Evolutionary conservation across 2,797 vertebrate genomes (phyloP).

Genomic region (Chloroceryle amazona): DNA sequence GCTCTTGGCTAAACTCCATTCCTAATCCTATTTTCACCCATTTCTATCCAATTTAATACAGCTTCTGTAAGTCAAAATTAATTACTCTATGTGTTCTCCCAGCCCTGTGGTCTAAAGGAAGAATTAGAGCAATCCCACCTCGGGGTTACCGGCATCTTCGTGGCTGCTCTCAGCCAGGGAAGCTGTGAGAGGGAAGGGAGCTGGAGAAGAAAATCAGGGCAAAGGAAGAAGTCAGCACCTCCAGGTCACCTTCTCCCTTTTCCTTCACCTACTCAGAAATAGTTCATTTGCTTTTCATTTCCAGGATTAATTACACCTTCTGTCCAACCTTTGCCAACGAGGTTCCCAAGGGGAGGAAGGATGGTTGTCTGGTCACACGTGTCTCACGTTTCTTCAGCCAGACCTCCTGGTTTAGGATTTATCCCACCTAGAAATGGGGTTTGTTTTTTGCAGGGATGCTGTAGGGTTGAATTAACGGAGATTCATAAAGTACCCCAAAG

Average conservation of each 20-base stretch:
- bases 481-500: fast-evolving
- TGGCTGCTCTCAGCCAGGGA: neutral
- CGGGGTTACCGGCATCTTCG: neutral
- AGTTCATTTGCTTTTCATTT: neutral
- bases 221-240: neutral
- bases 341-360: neutral
- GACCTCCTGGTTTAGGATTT: neutral
- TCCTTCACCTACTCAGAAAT: neutral
- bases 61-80: conserved; percentile 82
- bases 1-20: conserved; percentile 73
- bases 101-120: neutral
- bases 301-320: neutral
- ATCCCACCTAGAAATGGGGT: neutral
- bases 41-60: conserved; percentile 81
- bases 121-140: neutral
- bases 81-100: conserved; percentile 63
- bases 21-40: conserved; percentile 82
- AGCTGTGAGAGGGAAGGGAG: neutral
- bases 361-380: neutral
- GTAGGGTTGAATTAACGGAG: neutral
- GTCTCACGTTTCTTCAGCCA: neutral
- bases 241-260: neutral
- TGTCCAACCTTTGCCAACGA: neutral
- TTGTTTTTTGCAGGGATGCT: neutral
- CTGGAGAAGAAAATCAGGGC: neutral